Conservation (phyloP, 1,140 invertebrate genomes). For the Polypedilum vanderplanki region DNA sequence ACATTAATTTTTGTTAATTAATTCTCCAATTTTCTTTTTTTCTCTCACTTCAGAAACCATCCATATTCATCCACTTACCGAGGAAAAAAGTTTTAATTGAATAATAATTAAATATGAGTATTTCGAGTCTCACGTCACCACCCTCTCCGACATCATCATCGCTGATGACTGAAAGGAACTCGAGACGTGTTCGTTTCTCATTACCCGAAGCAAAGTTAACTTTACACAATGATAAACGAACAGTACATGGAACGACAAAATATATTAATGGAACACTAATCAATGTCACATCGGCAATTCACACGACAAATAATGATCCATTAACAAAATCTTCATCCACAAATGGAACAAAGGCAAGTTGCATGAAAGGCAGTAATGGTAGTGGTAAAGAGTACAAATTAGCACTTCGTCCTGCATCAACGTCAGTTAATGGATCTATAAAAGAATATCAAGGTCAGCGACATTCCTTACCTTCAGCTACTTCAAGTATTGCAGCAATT, state of each 20-base stretch:
- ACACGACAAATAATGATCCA: neutral
- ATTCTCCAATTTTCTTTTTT: too few species aligned
- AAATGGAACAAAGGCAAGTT: neutral
- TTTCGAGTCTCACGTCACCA: neutral
- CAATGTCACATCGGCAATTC: neutral
- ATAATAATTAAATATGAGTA: slow-evolving; percentile 17
- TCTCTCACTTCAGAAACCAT: too few species aligned
- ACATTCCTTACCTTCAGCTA: neutral
- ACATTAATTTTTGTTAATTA: too few species aligned
- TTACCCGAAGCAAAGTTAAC: neutral
- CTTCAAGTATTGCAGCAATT: neutral
- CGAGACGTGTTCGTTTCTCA: neutral
- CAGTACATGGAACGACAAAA: neutral
- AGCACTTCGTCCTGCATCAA: neutral
- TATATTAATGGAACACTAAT: slow-evolving; percentile 17
- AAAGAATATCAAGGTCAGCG: neutral
- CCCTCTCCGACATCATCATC: neutral
- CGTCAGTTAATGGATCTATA: neutral
- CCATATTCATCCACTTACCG: too few species aligned
- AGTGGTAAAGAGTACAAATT: slow-evolving; percentile 17
- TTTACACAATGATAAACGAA: neutral
- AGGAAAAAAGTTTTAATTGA: too few species aligned
- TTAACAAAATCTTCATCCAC: neutral
- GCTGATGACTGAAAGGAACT: slow-evolving; percentile 15
- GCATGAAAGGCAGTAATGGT: neutral